Base-by-base conservation (phyloP, 2,888 invertebrate genomes). In the Phrixothrix hirtus region DNA sequence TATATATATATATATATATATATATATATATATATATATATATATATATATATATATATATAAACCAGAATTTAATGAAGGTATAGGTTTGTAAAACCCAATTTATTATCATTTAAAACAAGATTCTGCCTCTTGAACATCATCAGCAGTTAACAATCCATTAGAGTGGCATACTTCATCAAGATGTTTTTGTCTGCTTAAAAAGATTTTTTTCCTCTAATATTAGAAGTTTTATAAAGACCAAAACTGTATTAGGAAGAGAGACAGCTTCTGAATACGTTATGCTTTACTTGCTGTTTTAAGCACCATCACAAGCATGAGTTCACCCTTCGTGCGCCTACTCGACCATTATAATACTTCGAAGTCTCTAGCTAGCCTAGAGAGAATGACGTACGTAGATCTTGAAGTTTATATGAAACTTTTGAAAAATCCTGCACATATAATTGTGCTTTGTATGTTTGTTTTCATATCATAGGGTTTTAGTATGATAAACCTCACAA, bases 81-180 rank as follows among this genome's bases (percentile, higher is more conserved):
- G 7, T 7, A 21, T 9, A 41, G 17, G 5, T 21, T 3, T 9
- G 12, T 11, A 30, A 47, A 37, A 37, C 29, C n/a, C 14, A 21
- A 51, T 44, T 59, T 54, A 59, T 60, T 60, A 58, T 48, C 46
- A 51, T 47, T 47, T 41, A 37, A 39, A 45, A 39, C 53, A 54
- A 58, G 57, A 49, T 55, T 52, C 50, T 46, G 55, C 58, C 51
- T 54, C 57, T 57, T 59, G 59, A 59, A 61, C 58, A 57, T 58
- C 57, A 60, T 57, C 57, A 59, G 57, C 53, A 51, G 54, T 55
- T 59, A 61, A 61, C 61, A 61, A 62, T 62, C 58, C 57, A 58
- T 62, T 62, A 58, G 53, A 60, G 60, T 55, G 37, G 30, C 21
- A 35, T 29, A 38, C 51, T 51, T 34, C 41, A 16, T 39, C 35